These are phyloP conservation scores for Mesocricetus auratus DNA, from an alignment of 2,113 vertebrate genomes.

Conservation along the genomic window DNA sequence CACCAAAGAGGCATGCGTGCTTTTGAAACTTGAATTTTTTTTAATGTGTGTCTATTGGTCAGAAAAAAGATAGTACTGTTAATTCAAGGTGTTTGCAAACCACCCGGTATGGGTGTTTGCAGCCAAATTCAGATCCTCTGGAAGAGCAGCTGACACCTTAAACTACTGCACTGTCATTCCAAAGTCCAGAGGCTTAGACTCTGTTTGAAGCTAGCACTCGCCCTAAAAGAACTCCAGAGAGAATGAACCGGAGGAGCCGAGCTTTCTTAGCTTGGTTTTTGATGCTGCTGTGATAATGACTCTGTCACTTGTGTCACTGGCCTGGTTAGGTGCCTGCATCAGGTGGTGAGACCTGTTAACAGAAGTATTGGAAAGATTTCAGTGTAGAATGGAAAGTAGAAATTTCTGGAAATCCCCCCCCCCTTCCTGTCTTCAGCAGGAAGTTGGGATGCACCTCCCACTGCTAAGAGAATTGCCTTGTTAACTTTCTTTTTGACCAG, in stretches of 20 bases:
- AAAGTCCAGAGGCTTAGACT: background rate
- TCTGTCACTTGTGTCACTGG: background rate
- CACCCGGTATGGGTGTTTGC: fast-evolving
- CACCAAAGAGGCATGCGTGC: background rate
- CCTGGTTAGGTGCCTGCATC: background rate
- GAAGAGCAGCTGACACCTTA: background rate
- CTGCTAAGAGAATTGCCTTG: background rate
- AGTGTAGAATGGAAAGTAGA: background rate
- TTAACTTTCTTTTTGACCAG: background rate
- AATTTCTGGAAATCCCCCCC: conserved; percentile 17
- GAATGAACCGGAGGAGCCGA: background rate
- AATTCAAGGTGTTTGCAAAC: background rate
- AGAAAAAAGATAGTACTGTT: background rate
- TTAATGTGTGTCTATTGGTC: background rate
- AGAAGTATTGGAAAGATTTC: background rate
- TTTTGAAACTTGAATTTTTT: background rate
- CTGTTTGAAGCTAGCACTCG: conserved; percentile 16
- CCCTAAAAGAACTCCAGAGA: background rate
- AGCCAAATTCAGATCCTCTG: background rate
- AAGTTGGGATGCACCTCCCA: background rate
- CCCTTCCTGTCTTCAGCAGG: background rate
- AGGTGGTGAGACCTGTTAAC: background rate
- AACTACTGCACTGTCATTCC: background rate
- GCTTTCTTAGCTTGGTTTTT: background rate
- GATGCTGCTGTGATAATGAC: background rate